Evolutionary conservation across 2,888 invertebrate species (phyloP).

Genomic region (Stegophylla sp.): DNA sequence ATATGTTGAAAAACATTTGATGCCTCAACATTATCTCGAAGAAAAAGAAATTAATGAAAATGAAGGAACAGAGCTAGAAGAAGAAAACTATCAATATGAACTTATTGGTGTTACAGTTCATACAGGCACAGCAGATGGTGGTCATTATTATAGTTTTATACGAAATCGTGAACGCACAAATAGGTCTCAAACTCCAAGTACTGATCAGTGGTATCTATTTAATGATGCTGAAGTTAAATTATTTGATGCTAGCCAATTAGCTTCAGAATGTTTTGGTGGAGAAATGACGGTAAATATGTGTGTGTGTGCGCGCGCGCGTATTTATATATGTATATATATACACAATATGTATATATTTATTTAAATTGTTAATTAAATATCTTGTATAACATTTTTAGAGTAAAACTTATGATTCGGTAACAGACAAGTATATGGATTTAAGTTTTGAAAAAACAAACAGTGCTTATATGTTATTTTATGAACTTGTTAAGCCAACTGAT

Average conservation of each 20-base stretch:
- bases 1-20: constrained; percentile 90
- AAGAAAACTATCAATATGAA: constrained; percentile 71
- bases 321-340: not conserved
- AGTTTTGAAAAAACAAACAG: constrained; percentile 97
- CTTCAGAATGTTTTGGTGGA: constrained; percentile 94
- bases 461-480: constrained; percentile 96
- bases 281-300: constrained; percentile 82
- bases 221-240: constrained; percentile 94
- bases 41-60: constrained; percentile 62
- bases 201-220: constrained; percentile 91
- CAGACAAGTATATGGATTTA: constrained; percentile 96
- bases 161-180: constrained; percentile 74
- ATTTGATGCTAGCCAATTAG: constrained; percentile 93
- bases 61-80: constrained; percentile 63
- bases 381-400: constrained; percentile 70
- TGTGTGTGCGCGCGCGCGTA: too few relatives aligned
- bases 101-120: constrained; percentile 94
- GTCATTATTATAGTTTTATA: constrained; percentile 95
- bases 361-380: not conserved
- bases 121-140: constrained; percentile 97
- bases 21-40: constrained; percentile 80
- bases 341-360: not conserved
- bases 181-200: constrained; percentile 67
- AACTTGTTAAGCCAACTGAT: constrained; percentile 69
- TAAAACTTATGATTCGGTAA: constrained; percentile 94